Evolutionary conservation across 1,140 invertebrate genomes (phyloP), one percentile per base, ranked within the genome.

Genomic region (Sinonovacula constricta): DNA sequence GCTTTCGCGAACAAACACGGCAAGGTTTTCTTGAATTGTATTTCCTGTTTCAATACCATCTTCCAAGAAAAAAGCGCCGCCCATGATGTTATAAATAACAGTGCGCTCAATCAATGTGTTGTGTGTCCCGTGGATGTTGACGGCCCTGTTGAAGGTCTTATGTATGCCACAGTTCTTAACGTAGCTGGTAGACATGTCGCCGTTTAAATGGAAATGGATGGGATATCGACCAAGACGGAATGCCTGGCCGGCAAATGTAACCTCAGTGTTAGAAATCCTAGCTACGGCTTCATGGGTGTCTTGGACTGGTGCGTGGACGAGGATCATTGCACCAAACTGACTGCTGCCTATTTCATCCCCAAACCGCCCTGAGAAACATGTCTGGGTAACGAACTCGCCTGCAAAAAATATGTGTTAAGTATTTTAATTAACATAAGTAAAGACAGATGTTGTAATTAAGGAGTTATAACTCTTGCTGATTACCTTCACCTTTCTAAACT

Each of bases 21-120:
- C 88, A 28, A 91, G 80, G 72, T 91, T 91, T 79, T 90, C 90
- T 77, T 86, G 83, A 66, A 90, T 82, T 4, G 76, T 86, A 76
- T 91, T 91, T n/a, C 86, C 86, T 2, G 85, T 86, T 79, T 91
- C 90, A 45, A 91, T 85, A n/a, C 90, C 88, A 79, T 91, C 90
- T 79, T 91, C 90, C 45, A 90, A 71, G 78, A 91, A 91, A 59
- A 91, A 83, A 3, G 90, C 89, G 7, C 90, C 90, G 5, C 90
- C 90, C 85, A 84, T 89, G 26, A 88, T 79, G 74, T 90, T 78
- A 53, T 89, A 90, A n/a, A 88, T 70, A 15, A 91, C 89, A 54
- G 85, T 88, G 22, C 80, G 62, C 60, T 88, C 86, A 10, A 90
- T 79, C 12, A 87, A 75, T n/a, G 85, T 74, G 70, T 88, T 87